Evolutionary conservation across 2,888 invertebrate species (phyloP).

Genomic region (Scaptomyza cyrtandrae): DNA sequence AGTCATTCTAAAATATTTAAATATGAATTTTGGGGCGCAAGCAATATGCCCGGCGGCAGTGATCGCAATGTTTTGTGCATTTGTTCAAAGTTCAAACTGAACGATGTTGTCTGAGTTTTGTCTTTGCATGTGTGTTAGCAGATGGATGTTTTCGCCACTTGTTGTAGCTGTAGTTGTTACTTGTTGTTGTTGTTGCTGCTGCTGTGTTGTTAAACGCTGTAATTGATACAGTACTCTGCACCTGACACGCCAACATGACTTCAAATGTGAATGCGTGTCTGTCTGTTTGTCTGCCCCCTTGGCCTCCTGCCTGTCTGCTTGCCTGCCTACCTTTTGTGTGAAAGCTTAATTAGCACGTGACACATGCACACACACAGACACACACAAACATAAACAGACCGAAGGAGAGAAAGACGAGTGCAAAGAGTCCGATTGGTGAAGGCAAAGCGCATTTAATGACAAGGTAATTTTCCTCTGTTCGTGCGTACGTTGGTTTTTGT

Average conservation of each 20-base stretch:
- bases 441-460: constrained; percentile 67
- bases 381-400: not conserved
- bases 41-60: constrained; percentile 35
- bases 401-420: constrained; percentile 19
- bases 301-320: not conserved
- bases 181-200: constrained; percentile 2
- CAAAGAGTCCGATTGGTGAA: constrained; percentile 35
- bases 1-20: constrained; percentile 6
- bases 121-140: constrained; percentile 13
- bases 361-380: constrained; percentile 38
- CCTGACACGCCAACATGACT: constrained; percentile 51
- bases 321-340: constrained; percentile 22
- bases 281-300: constrained; percentile 2
- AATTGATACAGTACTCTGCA: constrained; percentile 58
- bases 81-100: constrained; percentile 15
- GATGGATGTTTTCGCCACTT: constrained; percentile 34
- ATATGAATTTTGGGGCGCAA: constrained; percentile 13
- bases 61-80: constrained; percentile 15
- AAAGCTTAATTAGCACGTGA: constrained; percentile 69
- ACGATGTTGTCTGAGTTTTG: constrained; percentile 6
- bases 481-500: constrained; percentile 16
- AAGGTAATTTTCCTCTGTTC: constrained; percentile 60
- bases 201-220: constrained; percentile 46
- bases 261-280: not conserved
- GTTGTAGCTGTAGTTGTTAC: constrained; percentile 18